Evolutionary conservation across 2,888 invertebrate species (phyloP).

Genomic region (Rhogogaster chlorosoma): DNA sequence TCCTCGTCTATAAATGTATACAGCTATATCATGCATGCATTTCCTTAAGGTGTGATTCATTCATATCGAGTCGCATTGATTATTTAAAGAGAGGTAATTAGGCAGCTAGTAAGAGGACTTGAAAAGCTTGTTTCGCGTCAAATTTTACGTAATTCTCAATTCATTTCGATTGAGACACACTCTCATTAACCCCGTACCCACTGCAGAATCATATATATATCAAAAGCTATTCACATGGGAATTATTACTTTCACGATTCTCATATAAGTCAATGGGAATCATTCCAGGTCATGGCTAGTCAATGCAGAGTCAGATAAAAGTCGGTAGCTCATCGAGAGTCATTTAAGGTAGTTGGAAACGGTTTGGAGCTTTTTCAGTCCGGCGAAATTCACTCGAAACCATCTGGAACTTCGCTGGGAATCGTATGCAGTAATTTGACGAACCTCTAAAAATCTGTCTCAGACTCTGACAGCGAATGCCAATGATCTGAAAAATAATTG

Average conservation of each 20-base stretch:
- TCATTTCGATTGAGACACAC: conserved; percentile 32
- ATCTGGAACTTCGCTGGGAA: background rate
- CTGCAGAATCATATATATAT: background rate
- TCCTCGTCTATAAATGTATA: background rate
- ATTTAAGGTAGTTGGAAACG: background rate
- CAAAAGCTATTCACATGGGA: background rate
- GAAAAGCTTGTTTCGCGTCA: background rate
- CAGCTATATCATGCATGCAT: background rate
- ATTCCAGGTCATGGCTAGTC: background rate
- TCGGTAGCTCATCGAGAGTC: background rate
- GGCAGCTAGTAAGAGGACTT: too few species aligned
- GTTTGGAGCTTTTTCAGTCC: background rate
- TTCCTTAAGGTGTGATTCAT: conserved; percentile 23
- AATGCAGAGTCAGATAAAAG: background rate
- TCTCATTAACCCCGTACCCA: background rate
- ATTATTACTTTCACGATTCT: background rate
- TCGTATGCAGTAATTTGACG: background rate
- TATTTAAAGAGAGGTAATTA: background rate
- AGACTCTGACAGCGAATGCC: background rate
- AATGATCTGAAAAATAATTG: background rate
- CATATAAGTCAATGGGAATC: background rate
- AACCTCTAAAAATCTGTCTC: background rate
- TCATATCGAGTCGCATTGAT: background rate
- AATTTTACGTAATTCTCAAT: conserved; percentile 25
- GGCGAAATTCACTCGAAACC: background rate